Conservation (phyloP, 2,888 invertebrate species). For the Ennomos fuscantarius region DNA sequence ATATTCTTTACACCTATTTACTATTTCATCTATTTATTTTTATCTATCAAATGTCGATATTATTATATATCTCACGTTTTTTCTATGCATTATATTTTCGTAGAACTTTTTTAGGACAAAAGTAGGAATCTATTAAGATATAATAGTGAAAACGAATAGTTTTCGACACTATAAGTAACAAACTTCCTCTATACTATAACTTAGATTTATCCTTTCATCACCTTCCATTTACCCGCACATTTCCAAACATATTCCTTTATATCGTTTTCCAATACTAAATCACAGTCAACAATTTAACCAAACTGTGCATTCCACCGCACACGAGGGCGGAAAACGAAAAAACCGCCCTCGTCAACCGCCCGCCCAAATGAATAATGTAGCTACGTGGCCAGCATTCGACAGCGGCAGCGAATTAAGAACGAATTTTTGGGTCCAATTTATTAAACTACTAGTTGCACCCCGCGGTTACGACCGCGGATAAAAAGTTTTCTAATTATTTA, state of each 20-base stretch:
- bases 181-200: too few species aligned
- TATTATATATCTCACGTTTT: too few species aligned
- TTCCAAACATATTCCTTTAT: slow-evolving; percentile 23
- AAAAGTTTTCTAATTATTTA: too few species aligned
- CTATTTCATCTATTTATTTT: too few species aligned
- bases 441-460: background rate
- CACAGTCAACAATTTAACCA: slow-evolving; percentile 42
- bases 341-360: slow-evolving; percentile 51
- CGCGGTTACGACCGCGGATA: too few species aligned
- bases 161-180: too few species aligned
- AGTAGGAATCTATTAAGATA: too few species aligned
- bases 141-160: too few species aligned
- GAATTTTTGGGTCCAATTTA: background rate
- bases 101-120: too few species aligned
- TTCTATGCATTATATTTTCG: too few species aligned
- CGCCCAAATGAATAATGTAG: slow-evolving; percentile 63
- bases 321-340: slow-evolving; percentile 46
- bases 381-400: slow-evolving; percentile 58
- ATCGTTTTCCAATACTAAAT: slow-evolving; percentile 42
- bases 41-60: too few species aligned
- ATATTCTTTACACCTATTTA: too few species aligned
- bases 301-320: slow-evolving; percentile 25
- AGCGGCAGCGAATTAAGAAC: slow-evolving; percentile 30
- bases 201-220: background rate
- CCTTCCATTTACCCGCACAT: background rate